A percentile compares a stretch with the other conserved stretches of the same genome.
These are phyloP conservation scores for Cinclus mexicanus DNA, from an alignment of 2,113 vertebrate genomes.

Conservation along the genomic window DNA sequence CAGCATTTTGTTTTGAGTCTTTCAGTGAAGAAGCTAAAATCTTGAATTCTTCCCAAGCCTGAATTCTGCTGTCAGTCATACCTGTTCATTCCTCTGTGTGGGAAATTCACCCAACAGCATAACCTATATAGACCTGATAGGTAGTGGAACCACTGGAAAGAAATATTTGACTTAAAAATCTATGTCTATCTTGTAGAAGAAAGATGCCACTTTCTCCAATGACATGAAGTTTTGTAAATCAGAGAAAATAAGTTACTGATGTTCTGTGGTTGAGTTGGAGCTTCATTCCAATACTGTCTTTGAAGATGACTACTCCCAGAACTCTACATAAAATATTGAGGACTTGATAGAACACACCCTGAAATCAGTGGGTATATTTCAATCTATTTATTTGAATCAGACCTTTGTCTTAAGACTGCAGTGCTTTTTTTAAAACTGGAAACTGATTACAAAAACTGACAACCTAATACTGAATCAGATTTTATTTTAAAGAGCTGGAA, in stretches of 20 bases:
- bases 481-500: slow-evolving; percentile 31
- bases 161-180: not conserved
- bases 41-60: not conserved
- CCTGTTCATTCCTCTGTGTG: not conserved
- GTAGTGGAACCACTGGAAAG: not conserved
- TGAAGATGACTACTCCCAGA: not conserved
- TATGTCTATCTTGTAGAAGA: not conserved
- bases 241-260: not conserved
- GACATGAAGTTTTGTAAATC: not conserved
- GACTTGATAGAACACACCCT: not conserved
- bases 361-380: not conserved
- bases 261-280: not conserved
- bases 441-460: not conserved
- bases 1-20: not conserved
- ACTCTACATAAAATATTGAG: not conserved
- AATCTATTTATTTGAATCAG: not conserved
- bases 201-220: not conserved
- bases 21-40: not conserved
- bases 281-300: not conserved
- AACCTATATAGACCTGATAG: not conserved
- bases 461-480: slow-evolving; percentile 2
- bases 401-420: not conserved
- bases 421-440: not conserved
- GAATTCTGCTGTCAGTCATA: not conserved
- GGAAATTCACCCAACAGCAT: not conserved